Base-by-base conservation (phyloP, 2,888 invertebrate species). In the Boloria euphrosyne region DNA sequence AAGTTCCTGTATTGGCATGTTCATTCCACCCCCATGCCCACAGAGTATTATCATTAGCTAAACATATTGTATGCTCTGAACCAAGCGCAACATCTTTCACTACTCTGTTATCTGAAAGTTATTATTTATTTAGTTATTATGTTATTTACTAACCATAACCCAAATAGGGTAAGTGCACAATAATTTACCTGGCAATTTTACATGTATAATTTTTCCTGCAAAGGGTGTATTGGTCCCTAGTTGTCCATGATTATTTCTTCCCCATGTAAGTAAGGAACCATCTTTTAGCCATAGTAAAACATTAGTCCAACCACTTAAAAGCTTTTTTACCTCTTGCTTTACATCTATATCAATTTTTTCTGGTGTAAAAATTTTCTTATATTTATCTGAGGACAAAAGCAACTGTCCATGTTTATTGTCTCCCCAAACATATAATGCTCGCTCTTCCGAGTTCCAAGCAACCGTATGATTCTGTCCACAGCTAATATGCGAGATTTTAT, bases 21-120 rank as follows among this genome's bases (percentile, higher is more conserved):
- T 97, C 97, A 85, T 97, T 97, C 97, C 97, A 97, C 0, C 97
- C 97, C 97, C 97, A 97, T 18, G 95, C 94, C 79, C 94, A 95
- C 6, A 97, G 81, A 58, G 93, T 91, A 44, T 95, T 95, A 66
- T 94, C 93, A 69, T 91, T 93, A 75, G 94, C 93, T 71, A 96
- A 84, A 69, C 95, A 95, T 72, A 97, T 81, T 53, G 95, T 96
- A 79, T 97, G 97, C 77, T 97, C 97, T 0, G 97, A 96, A 2
- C 97, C 97, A 73, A 95, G 85, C 71, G 94, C 93, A 66, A 96
- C 80, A 80, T 94, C 93, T 72, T 84, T 83, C 4, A 95, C 87
- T 77, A 79, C 75, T 87, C 90, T 77, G 70, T 81, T 73, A 89
- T 81, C 83, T 93, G 89, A 65, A 93, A 86, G 59, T 50, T 54